phyloP scores from a whole-genome alignment of 1,140 invertebrate genomes.

The Mya arenaria region DNA sequence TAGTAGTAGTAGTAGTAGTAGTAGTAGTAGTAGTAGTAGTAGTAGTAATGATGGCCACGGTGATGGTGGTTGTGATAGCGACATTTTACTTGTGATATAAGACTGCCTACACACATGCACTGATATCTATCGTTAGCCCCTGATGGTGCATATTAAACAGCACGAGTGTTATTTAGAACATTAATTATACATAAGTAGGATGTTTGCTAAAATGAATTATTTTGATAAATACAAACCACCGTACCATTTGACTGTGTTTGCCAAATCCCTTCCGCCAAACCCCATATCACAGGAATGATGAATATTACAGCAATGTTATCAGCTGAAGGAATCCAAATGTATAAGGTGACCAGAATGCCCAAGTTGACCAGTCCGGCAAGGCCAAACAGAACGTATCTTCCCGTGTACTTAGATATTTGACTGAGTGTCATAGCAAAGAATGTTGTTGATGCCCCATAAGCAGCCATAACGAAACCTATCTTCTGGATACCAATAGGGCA shows the following conservation, averaged over 20 bases:
- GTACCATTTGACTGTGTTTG: conserved; percentile 97
- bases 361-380: conserved; percentile 74
- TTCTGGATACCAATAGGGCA: conserved; percentile 94
- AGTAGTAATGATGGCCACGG: not conserved
- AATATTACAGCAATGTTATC: conserved; percentile 91
- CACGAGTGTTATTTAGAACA: too few species aligned
- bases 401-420: conserved; percentile 94
- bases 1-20: too few species aligned
- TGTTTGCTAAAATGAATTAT: too few species aligned
- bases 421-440: conserved; percentile 94
- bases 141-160: too few species aligned
- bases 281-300: conserved; percentile 95
- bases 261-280: conserved; percentile 96
- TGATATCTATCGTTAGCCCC: too few species aligned
- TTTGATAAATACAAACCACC: too few species aligned
- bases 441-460: conserved; percentile 95
- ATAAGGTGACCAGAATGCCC: conserved; percentile 60
- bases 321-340: conserved; percentile 90
- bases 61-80: too few species aligned
- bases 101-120: too few species aligned
- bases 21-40: too few species aligned
- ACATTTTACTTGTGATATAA: too few species aligned
- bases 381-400: conserved; percentile 91
- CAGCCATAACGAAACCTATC: conserved; percentile 97
- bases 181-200: too few species aligned